Evolutionary conservation across 2,797 vertebrate genomes (phyloP), one percentile per base, ranked within the genome.

Genomic region (Falco biarmicus): DNA sequence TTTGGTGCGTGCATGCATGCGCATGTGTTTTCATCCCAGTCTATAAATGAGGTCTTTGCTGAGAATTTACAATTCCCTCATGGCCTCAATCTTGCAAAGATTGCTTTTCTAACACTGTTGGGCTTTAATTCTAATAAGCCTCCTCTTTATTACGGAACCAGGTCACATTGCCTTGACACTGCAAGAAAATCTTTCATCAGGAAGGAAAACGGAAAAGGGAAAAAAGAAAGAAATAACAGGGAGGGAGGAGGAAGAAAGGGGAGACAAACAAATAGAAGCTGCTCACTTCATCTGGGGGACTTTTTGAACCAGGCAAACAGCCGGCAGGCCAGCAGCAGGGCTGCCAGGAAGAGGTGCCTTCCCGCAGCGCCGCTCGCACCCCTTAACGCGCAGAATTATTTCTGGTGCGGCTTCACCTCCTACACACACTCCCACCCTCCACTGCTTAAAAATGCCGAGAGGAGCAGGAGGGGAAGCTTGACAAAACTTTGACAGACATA

Each of bases 81-180:
- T 91, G 97, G 97, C 97, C 96, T 97, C 97, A 94, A 93, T 97
- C 97, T 97, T 96, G 97, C 97, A 90, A 95, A 97, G 97, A 97
- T 96, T 96, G 97, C 97, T 97, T 98, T 97, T 97, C 97, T 95
- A 97, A 95, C 92, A 81, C 96, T 94, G 97, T 89, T 93, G 97
- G 97, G 97, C 97, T 97, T 97, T 98, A 96, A 96, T 97, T 97
- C 97, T 97, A 97, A 97, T 96, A 97, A 97, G 97, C 96, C 79
- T 94, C 95, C 93, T 98, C 97, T 95, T 95, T 93, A 97, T 96
- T 97, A 97, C 92, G 5, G 97, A 98, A 97, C 84, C 97, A 92
- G 97, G 97, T 97, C 98, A 96, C 97, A 97, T 87, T 95, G 97
- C 96, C 96, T 96, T 95, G 97, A 96, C 98, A 96, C 81, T 4